Conservation (phyloP, 2,113 vertebrate species). For the Plotosus lineatus region DNA sequence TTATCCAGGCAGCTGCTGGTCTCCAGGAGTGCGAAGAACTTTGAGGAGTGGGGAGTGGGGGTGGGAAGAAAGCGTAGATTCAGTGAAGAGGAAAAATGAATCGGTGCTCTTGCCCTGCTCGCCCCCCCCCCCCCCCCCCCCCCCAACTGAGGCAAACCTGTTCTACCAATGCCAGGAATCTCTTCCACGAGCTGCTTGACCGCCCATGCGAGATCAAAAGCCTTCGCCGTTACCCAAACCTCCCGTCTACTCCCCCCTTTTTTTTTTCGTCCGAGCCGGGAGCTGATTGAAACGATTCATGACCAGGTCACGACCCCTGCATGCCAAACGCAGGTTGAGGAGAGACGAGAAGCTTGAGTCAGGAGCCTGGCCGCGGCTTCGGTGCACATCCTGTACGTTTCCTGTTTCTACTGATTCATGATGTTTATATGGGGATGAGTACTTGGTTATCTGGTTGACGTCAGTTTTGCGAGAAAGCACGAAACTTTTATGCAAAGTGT, state of each 20-base stretch:
- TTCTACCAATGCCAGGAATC: constrained; percentile 39
- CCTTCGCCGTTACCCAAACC: constrained; percentile 33
- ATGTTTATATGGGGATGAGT: not conserved
- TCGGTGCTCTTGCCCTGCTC: constrained; percentile 54
- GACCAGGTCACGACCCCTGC: constrained; percentile 52
- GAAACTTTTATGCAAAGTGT: not conserved
- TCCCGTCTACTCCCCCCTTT: constrained; percentile 27
- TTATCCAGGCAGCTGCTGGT: not conserved
- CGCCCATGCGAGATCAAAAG: constrained; percentile 54
- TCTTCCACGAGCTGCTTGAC: constrained; percentile 46
- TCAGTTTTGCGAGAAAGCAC: not conserved
- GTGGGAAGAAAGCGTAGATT: constrained; percentile 16
- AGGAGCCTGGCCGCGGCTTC: not conserved
- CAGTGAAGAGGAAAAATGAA: constrained; percentile 48
- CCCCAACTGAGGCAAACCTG: constrained; percentile 35
- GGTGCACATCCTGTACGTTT: constrained; percentile 32
- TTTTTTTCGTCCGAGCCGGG: constrained; percentile 39
- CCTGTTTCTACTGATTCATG: constrained; percentile 22
- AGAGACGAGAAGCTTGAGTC: constrained; percentile 47
- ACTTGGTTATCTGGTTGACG: not conserved
- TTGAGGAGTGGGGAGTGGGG: constrained; percentile 11
- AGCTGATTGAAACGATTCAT: constrained; percentile 52
- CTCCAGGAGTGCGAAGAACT: constrained; percentile 21
- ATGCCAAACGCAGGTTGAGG: constrained; percentile 47
- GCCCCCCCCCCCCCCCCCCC: constrained; percentile 15